Evolutionary conservation across 37 sponge, comb jelly and placozoan genomes (phyloP).

Genomic region (Mnemiopsis leidyi): DNA sequence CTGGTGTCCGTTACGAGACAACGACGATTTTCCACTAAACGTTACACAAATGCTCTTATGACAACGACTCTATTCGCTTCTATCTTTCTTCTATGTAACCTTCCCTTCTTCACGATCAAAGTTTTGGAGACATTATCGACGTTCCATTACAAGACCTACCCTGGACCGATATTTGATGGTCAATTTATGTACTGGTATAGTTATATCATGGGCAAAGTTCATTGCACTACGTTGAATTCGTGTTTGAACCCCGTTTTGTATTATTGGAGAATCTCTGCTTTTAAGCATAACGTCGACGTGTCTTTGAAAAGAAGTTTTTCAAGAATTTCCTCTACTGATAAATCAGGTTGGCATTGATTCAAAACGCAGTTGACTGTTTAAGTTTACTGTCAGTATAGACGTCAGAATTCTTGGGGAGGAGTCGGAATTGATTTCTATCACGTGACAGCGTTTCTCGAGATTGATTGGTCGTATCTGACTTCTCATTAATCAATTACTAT

Average conservation of each 20-base stretch:
- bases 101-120: background rate
- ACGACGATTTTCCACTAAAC: background rate
- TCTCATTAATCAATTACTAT: no score
- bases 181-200: background rate
- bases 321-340: no score
- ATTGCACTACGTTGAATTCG: background rate
- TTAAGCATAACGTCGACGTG: no score
- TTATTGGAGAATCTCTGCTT: background rate
- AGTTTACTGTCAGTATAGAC: no score
- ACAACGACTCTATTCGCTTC: background rate
- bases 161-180: background rate
- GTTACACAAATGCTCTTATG: background rate
- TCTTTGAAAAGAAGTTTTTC: no score
- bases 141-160: background rate
- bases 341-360: no score
- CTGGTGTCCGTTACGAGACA: background rate
- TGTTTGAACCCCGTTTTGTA: background rate
- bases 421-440: no score
- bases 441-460: no score
- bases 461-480: no score
- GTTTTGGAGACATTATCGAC: background rate
- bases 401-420: no score
- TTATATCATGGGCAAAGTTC: background rate
- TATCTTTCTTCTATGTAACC: background rate
- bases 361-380: no score